phyloP scores from a whole-genome alignment of 2,113 vertebrate species.

The Podiceps cristatus region DNA sequence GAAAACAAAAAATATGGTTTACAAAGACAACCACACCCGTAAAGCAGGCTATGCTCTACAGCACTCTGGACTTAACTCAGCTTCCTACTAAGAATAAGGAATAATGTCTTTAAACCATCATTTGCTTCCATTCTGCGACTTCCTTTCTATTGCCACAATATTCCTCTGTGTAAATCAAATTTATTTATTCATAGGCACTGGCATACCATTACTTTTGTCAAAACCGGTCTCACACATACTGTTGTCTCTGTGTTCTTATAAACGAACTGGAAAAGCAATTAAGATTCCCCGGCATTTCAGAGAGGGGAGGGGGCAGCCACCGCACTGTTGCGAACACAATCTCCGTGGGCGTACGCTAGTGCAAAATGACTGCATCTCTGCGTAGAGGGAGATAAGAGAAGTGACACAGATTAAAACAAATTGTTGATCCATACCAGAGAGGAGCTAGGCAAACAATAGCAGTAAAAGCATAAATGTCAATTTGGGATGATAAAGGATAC shows the following conservation, averaged over 20 bases:
- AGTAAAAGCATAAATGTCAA: slow-evolving; percentile 91
- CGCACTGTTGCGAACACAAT: slow-evolving; percentile 55
- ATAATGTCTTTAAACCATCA: slow-evolving; percentile 55
- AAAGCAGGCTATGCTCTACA: not conserved
- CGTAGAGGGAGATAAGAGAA: slow-evolving; percentile 79
- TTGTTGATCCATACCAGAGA: slow-evolving; percentile 80
- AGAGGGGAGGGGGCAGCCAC: slow-evolving; percentile 38
- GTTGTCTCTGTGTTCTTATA: slow-evolving; percentile 63
- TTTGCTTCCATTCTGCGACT: slow-evolving; percentile 56
- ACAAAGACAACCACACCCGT: not conserved
- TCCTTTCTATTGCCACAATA: slow-evolving; percentile 33
- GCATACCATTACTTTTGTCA: slow-evolving; percentile 77
- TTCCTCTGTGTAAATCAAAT: slow-evolving; percentile 67
- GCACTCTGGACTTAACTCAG: not conserved
- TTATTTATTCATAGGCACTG: slow-evolving; percentile 80
- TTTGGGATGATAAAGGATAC: slow-evolving; percentile 90
- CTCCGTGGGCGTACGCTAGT: slow-evolving; percentile 64
- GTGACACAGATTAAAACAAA: slow-evolving; percentile 89
- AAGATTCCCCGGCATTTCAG: slow-evolving; percentile 62
- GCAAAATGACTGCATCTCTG: slow-evolving; percentile 75
- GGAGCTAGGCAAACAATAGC: slow-evolving; percentile 87
- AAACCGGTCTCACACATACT: slow-evolving; percentile 65
- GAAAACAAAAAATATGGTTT: not conserved
- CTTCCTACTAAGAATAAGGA: not conserved
- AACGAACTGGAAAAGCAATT: slow-evolving; percentile 81